Evolutionary conservation across 2,113 vertebrate genomes (phyloP).

Genomic region (Chlamydotis undulata): DNA sequence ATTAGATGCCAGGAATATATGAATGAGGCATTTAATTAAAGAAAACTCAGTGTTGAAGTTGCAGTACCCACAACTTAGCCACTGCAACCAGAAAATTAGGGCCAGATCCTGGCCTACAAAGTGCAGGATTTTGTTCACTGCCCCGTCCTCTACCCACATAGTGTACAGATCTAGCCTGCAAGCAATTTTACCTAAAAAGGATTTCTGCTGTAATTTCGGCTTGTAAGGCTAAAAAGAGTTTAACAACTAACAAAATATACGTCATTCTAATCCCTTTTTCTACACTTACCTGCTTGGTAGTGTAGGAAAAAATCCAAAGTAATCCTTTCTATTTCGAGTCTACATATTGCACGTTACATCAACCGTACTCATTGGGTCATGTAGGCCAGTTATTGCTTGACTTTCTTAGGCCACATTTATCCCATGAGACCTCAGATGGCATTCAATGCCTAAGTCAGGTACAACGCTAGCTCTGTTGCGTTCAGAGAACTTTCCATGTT

Average conservation of each 20-base stretch:
- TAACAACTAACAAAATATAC: neutral
- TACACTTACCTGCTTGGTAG: neutral
- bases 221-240: neutral
- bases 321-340: neutral
- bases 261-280: neutral
- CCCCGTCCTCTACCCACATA: neutral
- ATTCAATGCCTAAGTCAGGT: fast-evolving
- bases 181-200: neutral
- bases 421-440: neutral
- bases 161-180: neutral
- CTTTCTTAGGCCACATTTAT: neutral
- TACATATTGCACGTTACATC: neutral
- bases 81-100: neutral
- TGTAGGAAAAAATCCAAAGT: neutral
- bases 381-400: neutral
- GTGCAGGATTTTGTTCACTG: neutral
- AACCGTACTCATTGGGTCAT: fast-evolving
- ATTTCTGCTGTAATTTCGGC: neutral
- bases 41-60: neutral
- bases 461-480: neutral
- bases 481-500: neutral
- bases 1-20: neutral
- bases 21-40: neutral
- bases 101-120: neutral
- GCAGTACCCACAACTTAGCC: neutral